Base-by-base conservation (phyloP, 1,140 invertebrate genomes). In the Zaprionus kolodkinae region DNA sequence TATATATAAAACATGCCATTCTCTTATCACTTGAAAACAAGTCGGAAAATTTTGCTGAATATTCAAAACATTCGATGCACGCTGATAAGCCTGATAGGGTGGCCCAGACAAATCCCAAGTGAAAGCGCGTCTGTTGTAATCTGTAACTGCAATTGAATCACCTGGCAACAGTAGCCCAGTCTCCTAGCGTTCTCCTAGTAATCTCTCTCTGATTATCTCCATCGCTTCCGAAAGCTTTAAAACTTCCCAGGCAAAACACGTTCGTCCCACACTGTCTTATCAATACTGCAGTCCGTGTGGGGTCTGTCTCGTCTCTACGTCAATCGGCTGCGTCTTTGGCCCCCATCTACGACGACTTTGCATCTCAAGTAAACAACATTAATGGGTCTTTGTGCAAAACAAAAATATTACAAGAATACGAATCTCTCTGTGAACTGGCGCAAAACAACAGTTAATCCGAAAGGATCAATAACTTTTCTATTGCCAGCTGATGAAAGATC, bases 331-430 rank as follows among this genome's bases (percentile, higher is more conserved):
- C 27, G 9, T 13, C 13, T 55, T 35, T 10, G 27, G n/a, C 33
- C 40, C 54, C 17, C 27, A 11, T 45, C 3, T 10, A 2, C 36
- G 52, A 61, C 30, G 2, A 15, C 40, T 43, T 61, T 56, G 45
- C 60, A 65, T 50, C 38, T 45, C 27, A 55, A 70, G 83, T 88
- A 88, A 88, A 87, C 84, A 87, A 83, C 60, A 35, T 70, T 82
- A 54, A 72, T 68, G 59, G 6, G 1, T 33, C 57, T 60, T 73
- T 73, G 57, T 71, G 60, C 33, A 15, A 15, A 43, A 43, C 6
- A 33, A 33, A 33, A 7, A 7, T 15, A n/a, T 40, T 40, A 6
- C 38, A 40, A 40, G 36, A 6, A n/a, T 6, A 13, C 6, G 13
- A 13, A 40, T 13, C 4, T 13, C 1, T 6, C 13, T 2, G 13